Percentiles rank a stretch among this genome's conserved stretches.
These are phyloP conservation scores for Nycticorax nycticorax DNA, from an alignment of 2,113 vertebrate species.

Conservation along the genomic window DNA sequence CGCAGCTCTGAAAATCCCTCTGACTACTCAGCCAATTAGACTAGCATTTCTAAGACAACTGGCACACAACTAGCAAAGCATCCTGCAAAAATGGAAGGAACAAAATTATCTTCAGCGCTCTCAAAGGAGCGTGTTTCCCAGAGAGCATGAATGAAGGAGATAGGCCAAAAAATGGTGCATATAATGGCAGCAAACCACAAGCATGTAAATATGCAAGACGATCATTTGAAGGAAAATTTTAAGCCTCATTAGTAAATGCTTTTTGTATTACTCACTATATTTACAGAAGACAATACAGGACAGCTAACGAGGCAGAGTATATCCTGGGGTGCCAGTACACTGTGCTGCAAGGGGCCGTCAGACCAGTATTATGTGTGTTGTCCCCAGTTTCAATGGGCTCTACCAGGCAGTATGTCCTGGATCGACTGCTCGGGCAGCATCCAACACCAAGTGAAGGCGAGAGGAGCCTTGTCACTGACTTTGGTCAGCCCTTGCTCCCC, in stretches of 20 bases:
- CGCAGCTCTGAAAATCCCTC: background rate
- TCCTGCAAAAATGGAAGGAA: background rate
- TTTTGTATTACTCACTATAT: constrained; percentile 8
- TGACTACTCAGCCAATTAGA: background rate
- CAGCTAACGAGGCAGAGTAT: background rate
- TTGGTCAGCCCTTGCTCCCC: background rate
- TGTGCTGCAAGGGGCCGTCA: background rate
- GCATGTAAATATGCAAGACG: background rate
- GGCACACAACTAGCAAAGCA: background rate
- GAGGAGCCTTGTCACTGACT: background rate
- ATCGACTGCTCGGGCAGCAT: background rate
- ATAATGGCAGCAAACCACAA: constrained; percentile 35
- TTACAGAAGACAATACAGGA: constrained; percentile 28
- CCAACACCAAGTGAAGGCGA: background rate
- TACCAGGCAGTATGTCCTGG: background rate
- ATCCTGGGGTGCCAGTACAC: background rate
- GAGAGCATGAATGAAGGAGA: background rate
- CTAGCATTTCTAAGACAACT: background rate
- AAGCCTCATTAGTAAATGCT: constrained; percentile 26
- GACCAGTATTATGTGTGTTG: background rate
- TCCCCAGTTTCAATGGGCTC: background rate
- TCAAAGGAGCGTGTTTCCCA: background rate
- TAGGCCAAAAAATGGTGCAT: background rate
- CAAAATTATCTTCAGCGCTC: background rate
- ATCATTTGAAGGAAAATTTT: constrained; percentile 12